Evolutionary conservation across 2,888 invertebrate species (phyloP), one percentile per base, ranked within the genome.

Genomic region (Neoaliturus tenellus): DNA sequence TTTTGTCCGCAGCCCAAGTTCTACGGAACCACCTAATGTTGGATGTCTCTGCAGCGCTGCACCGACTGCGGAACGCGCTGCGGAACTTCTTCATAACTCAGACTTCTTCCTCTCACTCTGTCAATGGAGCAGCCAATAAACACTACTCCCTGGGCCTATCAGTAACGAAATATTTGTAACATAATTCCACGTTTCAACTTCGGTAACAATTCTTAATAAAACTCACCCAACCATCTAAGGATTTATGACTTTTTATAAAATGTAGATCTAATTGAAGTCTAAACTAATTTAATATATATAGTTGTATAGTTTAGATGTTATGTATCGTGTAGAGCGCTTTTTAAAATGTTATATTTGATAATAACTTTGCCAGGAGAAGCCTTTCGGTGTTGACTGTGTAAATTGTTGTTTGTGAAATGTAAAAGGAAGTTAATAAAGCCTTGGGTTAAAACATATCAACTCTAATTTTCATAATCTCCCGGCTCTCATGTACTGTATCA

Each of bases 1-100:
- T 81, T 75, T 67, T 82, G 82, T 71, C 85, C 83, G 39, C 85
- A 86, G 86, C 85, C 86, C 20, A 85, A 82, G 83, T 86, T 86
- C 81, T 86, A 86, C 84, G 85, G 86, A 39, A 81, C 85, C 41
- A 71, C 86, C 58, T 83, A 78, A 55, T 78, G 55, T 55, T 78
- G 78, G 78, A 31, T 25, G 31, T 31, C 31, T 17, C 33, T 55
- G 55, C 51, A 35, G 23, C 55, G 55, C 3, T 78, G 55, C 33
- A 35, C 35, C 20, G 78, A 55, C 55, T 51, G 55, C 20, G 17
- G 55, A n/a, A 31, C 51, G n/a, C 55, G 78, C 20, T 78, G 78
- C 55, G 35, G 75, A 75, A 44, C 35, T 1, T n/a, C n/a, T n/a
- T n/a, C n/a, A n/a, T 41, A 71, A 31, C 12, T 31, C 4, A 3